phyloP scores from a whole-genome alignment of 1,140 invertebrate genomes.

The Hyles vespertilio region DNA sequence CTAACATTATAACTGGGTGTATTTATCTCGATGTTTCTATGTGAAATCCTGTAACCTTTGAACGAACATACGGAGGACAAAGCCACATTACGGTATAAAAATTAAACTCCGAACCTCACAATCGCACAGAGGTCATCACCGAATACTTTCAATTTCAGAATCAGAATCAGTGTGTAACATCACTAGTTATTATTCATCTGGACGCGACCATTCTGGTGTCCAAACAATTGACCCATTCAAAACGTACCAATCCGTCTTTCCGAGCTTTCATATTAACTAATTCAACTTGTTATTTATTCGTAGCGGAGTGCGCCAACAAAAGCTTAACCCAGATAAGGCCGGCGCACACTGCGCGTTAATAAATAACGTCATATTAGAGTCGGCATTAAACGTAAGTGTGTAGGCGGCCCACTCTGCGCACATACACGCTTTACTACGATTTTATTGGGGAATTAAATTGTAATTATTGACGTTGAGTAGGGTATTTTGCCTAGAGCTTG shows the following conservation, averaged over 20 bases:
- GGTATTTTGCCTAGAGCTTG: no score
- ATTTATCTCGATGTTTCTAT: no score
- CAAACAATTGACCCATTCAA: conserved; percentile 15
- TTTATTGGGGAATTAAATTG: conserved; percentile 3
- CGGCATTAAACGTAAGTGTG: conserved; percentile 29
- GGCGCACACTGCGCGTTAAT: conserved; percentile 36
- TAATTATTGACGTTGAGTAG: background rate
- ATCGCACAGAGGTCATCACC: background rate
- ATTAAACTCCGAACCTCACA: background rate
- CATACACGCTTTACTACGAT: no score
- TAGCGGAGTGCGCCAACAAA: conserved; percentile 31
- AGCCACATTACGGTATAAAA: no score
- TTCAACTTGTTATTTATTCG: conserved; percentile 38
- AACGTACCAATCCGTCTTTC: conserved; percentile 24
- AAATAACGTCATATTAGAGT: conserved; percentile 53
- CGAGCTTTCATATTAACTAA: conserved; percentile 37
- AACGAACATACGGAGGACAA: no score
- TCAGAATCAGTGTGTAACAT: no score
- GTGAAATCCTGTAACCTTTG: no score
- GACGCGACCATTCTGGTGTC: conserved; percentile 3
- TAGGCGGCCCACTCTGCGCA: conserved; percentile 18
- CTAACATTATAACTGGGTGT: no score
- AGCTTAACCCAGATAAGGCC: conserved; percentile 39
- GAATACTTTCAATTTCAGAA: no score
- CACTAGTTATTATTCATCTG: background rate